Evolutionary conservation across 2,113 vertebrate genomes (phyloP).

Genomic region (Pycnonotus jocosus): DNA sequence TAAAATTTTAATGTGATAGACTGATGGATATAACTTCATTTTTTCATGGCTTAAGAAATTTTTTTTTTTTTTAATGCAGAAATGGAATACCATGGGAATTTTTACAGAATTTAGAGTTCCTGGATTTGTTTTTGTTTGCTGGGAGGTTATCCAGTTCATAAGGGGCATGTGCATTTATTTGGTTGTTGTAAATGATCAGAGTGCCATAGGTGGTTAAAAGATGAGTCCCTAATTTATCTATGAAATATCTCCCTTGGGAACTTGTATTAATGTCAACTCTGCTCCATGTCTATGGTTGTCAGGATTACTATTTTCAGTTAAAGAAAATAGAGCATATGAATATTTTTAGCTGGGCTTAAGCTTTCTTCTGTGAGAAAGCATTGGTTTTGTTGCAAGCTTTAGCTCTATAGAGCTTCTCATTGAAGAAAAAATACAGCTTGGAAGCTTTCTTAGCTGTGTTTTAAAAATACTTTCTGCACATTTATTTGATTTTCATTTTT

Average conservation of each 20-base stretch:
- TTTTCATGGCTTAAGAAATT: background rate
- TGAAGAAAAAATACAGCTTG: background rate
- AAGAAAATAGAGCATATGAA: background rate
- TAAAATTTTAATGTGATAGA: background rate
- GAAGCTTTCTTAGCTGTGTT: background rate
- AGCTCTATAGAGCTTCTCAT: background rate
- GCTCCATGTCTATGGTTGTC: background rate
- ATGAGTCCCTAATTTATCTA: background rate
- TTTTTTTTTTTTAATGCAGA: background rate
- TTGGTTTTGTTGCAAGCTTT: background rate
- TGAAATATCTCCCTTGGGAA: background rate
- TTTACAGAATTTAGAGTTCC: background rate
- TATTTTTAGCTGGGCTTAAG: slow-evolving; percentile 2
- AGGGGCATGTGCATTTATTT: background rate
- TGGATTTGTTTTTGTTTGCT: background rate
- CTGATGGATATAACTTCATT: background rate
- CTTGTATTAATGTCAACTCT: background rate
- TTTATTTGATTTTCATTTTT: background rate
- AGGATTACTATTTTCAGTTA: slow-evolving; percentile 12
- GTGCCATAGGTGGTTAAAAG: background rate
- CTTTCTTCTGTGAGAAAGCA: background rate
- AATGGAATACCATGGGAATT: background rate
- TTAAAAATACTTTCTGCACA: background rate
- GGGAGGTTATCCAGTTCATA: background rate
- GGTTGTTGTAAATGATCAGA: background rate